Percentiles rank a stretch among this genome's conserved stretches.
phyloP scores from a whole-genome alignment of 2,797 vertebrate genomes.

The Intellagama lesueurii region DNA sequence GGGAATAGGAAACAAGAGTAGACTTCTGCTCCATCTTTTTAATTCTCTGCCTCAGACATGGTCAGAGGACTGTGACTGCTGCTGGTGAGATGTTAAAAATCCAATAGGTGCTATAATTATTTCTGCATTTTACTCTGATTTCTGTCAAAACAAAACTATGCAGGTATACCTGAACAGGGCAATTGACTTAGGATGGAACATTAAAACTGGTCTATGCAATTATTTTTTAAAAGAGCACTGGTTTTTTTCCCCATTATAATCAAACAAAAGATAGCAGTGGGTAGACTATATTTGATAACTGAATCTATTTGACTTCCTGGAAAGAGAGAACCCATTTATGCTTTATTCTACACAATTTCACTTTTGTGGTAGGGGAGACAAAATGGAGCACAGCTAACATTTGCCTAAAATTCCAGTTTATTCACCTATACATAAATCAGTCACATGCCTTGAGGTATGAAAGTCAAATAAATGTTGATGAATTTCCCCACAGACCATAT shows the following conservation, averaged over 20 bases:
- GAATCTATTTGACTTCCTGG: background rate
- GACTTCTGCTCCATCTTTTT: background rate
- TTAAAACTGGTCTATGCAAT: too few species aligned
- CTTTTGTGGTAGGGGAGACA: background rate
- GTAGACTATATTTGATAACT: background rate
- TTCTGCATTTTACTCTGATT: background rate
- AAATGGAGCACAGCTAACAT: background rate
- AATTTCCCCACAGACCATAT: background rate
- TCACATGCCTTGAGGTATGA: rapidly evolving
- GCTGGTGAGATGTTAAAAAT: background rate
- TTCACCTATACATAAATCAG: background rate
- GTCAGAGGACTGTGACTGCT: background rate
- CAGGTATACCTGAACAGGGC: background rate
- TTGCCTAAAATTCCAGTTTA: background rate
- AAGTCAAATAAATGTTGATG: background rate
- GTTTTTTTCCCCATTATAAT: background rate
- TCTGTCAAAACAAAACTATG: background rate
- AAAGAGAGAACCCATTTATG: background rate
- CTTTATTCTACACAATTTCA: background rate
- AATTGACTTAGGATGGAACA: too few species aligned
- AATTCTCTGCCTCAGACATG: too few species aligned
- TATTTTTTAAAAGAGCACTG: too few species aligned
- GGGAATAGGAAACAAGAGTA: background rate
- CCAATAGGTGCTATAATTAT: background rate
- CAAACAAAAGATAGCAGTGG: too few species aligned